A percentile compares a stretch with the other conserved stretches of the same genome.
Evolutionary conservation across 2,113 vertebrate species (phyloP).

Genomic region (Crotalus viridis): DNA sequence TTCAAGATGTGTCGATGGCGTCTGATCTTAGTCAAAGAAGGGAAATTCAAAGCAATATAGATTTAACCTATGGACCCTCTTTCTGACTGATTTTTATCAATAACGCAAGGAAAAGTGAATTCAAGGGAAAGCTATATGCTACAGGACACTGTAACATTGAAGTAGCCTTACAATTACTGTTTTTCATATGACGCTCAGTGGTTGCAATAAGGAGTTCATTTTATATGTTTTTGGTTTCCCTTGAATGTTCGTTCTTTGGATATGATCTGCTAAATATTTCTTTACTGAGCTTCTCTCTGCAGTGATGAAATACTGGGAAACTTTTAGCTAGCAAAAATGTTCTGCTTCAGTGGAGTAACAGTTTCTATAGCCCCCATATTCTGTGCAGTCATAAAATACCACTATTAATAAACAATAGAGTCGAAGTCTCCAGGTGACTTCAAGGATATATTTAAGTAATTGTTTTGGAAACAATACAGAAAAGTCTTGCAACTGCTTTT

Average conservation of each 20-base stretch:
- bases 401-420: not conserved
- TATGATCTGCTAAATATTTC: not conserved
- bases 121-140: constrained; percentile 20
- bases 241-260: not conserved
- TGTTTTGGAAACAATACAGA: not conserved
- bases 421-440: not conserved
- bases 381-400: not conserved
- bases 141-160: not conserved
- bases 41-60: constrained; percentile 65
- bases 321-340: not conserved
- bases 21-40: constrained; percentile 66
- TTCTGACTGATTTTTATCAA: constrained; percentile 62
- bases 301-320: not conserved
- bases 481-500: not conserved
- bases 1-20: constrained; percentile 70
- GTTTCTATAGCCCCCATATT: not conserved
- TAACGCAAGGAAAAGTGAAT: constrained; percentile 27
- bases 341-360: not conserved
- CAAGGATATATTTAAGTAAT: not conserved
- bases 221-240: not conserved
- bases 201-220: not conserved
- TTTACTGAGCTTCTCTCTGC: not conserved
- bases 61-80: constrained; percentile 58
- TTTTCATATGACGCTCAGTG: not conserved
- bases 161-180: constrained; percentile 21